A percentile compares a stretch with the other conserved stretches of the same genome.
Evolutionary conservation across 2,113 vertebrate genomes (phyloP).

Genomic region (Stictonetta naevosa): DNA sequence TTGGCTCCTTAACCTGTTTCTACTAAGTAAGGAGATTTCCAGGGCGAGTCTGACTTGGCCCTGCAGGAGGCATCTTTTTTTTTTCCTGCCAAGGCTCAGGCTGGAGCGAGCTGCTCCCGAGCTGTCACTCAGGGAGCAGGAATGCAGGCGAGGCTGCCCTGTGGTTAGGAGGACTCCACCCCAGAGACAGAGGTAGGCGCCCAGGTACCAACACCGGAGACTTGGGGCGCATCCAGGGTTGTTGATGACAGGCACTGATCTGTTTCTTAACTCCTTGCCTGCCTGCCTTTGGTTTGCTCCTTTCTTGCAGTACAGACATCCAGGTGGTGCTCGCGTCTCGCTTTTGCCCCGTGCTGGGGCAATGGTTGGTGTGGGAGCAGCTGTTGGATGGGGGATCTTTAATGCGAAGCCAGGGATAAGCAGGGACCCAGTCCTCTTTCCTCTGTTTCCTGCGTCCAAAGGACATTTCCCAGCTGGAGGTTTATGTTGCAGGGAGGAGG

Average conservation of each 20-base stretch:
- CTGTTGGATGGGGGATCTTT: neutral
- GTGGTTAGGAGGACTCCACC: conserved; percentile 79
- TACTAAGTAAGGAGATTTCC: conserved; percentile 63
- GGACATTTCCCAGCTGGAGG: neutral
- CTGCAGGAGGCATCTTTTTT: conserved; percentile 58
- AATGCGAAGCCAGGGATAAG: neutral
- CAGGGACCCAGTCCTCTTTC: neutral
- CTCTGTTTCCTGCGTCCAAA: neutral
- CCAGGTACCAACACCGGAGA: conserved; percentile 78
- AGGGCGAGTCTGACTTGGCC: conserved; percentile 50
- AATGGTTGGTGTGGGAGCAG: neutral
- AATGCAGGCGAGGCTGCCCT: conserved; percentile 82
- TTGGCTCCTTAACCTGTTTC: conserved; percentile 55
- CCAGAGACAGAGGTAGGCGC: conserved; percentile 77
- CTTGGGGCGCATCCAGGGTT: conserved; percentile 74
- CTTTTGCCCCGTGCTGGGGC: neutral
- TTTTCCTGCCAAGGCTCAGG: conserved; percentile 36
- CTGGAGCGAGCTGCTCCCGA: conserved; percentile 57
- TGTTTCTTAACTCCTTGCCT: conserved; percentile 39
- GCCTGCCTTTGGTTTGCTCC: neutral
- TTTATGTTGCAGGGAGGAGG: neutral
- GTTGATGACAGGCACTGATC: conserved; percentile 69
- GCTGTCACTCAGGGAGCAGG: conserved; percentile 82
- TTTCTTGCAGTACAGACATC: accelerated
- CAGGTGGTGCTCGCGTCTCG: accelerated